A percentile compares a stretch with the other conserved stretches of the same genome.
Conservation (phyloP, 2,888 invertebrate genomes). For the Pimpla rufipes region DNA sequence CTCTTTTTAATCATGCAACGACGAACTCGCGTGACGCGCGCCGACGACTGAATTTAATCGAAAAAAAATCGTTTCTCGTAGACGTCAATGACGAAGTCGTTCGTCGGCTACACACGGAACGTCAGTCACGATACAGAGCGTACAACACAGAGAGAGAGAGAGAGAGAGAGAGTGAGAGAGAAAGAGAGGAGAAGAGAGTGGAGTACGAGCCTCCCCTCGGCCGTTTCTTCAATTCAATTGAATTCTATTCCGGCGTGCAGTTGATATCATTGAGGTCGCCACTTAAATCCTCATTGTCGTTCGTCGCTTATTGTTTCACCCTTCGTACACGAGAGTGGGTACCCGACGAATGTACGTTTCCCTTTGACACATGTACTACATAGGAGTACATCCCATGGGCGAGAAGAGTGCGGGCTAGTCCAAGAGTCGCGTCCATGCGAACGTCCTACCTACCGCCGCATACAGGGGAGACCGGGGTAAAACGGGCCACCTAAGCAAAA, state of each 20-base stretch:
- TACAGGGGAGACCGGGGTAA: too few relatives aligned
- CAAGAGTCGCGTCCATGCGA: neutral
- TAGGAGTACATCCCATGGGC: constrained; percentile 29
- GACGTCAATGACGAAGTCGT: constrained; percentile 74
- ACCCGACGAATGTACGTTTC: constrained; percentile 81
- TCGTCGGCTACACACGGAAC: constrained; percentile 76
- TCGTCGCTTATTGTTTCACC: constrained; percentile 85
- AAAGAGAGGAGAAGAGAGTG: constrained; percentile 39
- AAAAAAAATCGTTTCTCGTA: constrained; percentile 46
- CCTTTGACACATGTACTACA: constrained; percentile 76
- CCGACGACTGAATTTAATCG: constrained; percentile 57
- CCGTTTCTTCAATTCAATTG: constrained; percentile 85
- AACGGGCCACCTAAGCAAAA: too few relatives aligned
- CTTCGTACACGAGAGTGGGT: constrained; percentile 79
- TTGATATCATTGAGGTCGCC: constrained; percentile 85
- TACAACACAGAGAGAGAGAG: constrained; percentile 59
- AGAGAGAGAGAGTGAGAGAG: constrained; percentile 51
- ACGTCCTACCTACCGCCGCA: neutral
- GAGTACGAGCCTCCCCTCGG: constrained; percentile 74
- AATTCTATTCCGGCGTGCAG: constrained; percentile 85
- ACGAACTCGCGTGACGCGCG: constrained; percentile 54
- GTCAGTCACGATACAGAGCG: constrained; percentile 74
- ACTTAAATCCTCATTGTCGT: constrained; percentile 85
- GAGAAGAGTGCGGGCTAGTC: constrained; percentile 34
- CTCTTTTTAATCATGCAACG: constrained; percentile 10